A percentile compares a stretch with the other conserved stretches of the same genome.
Evolutionary conservation across 2,113 vertebrate genomes (phyloP).

Genomic region (Scalopus aquaticus): DNA sequence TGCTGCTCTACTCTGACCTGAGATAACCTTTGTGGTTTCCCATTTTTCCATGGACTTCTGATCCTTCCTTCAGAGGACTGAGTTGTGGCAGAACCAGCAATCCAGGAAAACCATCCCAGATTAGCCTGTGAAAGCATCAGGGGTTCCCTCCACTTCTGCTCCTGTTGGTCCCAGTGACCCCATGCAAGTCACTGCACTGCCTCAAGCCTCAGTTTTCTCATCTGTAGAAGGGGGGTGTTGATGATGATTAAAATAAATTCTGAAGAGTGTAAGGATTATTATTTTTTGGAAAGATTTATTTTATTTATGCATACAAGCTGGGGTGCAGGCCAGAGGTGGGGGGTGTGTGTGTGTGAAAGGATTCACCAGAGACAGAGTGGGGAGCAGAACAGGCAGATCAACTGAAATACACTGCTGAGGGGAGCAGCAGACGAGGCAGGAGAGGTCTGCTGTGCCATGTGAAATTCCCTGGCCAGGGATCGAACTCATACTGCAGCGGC

Average conservation of each 20-base stretch:
- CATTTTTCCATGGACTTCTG: not conserved
- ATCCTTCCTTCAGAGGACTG: not conserved
- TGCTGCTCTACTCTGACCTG: not conserved
- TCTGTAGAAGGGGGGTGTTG: not conserved
- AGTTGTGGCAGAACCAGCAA: not conserved
- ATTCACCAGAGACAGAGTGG: no score
- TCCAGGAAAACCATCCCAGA: rapidly evolving
- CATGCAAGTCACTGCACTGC: not conserved
- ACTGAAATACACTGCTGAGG: no score
- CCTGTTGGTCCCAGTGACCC: not conserved
- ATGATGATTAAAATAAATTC: not conserved
- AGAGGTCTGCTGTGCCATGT: no score
- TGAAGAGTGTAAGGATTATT: not conserved
- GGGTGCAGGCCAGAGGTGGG: no score
- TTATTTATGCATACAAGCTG: no score
- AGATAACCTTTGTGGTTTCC: not conserved
- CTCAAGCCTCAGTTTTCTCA: not conserved
- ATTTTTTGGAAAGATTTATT: no score
- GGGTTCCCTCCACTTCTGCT: not conserved
- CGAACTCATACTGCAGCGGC: no score
- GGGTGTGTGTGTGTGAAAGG: no score
- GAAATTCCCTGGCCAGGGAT: no score
- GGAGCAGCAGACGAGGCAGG: no score
- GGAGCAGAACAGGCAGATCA: no score
- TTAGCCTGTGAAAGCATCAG: not conserved